Evolutionary conservation across 1,140 invertebrate genomes (phyloP), one percentile per base, ranked within the genome.

Genomic region (Forficula auricularia): DNA sequence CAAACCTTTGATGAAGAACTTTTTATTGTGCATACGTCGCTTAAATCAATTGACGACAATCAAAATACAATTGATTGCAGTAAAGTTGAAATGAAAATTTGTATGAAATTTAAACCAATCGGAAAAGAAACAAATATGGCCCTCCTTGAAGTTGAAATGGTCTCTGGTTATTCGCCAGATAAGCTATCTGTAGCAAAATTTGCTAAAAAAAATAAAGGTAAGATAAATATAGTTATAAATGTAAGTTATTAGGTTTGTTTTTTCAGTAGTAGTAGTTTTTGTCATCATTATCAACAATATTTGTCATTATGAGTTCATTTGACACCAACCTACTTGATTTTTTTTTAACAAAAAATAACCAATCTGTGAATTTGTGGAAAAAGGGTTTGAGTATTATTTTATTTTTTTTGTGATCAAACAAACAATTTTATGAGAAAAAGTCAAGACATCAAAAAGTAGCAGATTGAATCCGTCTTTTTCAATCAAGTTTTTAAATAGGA

Each of bases 141-240:
- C 43, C 56, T 79, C 2, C 47, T 78, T 13, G 73, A 77, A 48
- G 57, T 78, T 1, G 58, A 65, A 14, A 68, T 78, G 62, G 68
- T 77, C 9, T 72, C 73, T n/a, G 76, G 75, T 0, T 79, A 68
- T 56, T 58, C 63, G 8, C 66, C 72, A 0, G 70, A 73, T 42
- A 67, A 66, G 19, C 50, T 57, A 0, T 57, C 57, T 7, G 55
- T 74, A 1, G 63, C 70, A 45, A 40, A 43, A 18, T 43, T 52
- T 30, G 14, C 43, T 42, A n/a, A 40, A 43, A 48, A 14, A 6
- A 20, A 65, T 9, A 64, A 62, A 41, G 53, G 60, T 9, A 54
- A 64, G 31, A 62, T 67, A 47, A 57, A 60, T 43, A 46, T 55
- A 8, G 54, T 50, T 8, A 53, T 60, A 33, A 52, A 57, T 34